Base-by-base conservation (phyloP, 2,888 invertebrate genomes). In the Dynastes maya region DNA sequence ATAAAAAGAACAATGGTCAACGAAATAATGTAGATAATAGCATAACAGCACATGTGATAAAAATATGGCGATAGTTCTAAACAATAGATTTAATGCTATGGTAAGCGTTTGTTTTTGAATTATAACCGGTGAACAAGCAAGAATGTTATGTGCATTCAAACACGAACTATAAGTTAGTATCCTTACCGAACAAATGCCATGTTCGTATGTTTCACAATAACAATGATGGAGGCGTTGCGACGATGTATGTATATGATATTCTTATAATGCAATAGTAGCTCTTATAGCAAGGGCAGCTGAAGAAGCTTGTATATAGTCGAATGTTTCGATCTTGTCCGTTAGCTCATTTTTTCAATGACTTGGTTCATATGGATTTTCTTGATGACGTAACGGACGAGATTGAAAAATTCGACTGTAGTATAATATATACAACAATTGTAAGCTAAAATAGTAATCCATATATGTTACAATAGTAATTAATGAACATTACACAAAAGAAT, bases 151-250 rank as follows among this genome's bases (percentile, higher is more conserved):
- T 13, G 51, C 65, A 16, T 27, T 40, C 63, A 37, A 64, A 64
- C 13, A 64, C 64, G 40, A 64, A 76, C 40, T 32, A 4, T 61
- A 40, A 40, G 27, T 13, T 40, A 11, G 64, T 16, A 55, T 55
- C 55, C 22, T 55, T 55, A 22, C 55, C 22, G 55, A 22, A n/a
- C 49, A 63, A 65, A 16, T 76, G 76, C 45, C 51, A 76, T 64
- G 76, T 76, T 64, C 29, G 37, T 40, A 64, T 64, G 40, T 76
- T 76, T 76, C 76, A 64, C 51, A 76, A 76, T 63, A 63, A 58
- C 49, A 61, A 37, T 22, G 63, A 37, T 22, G 63, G 4, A 61
- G 76, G 64, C 65, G 76, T 76, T 40, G 45, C 27, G 32, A 40
- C 40, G 32, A 64, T 64, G 2, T 22, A 55, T 22, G 5, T 53